Evolutionary conservation across 2,888 invertebrate genomes (phyloP).

Genomic region (Bedellia somnulentella): DNA sequence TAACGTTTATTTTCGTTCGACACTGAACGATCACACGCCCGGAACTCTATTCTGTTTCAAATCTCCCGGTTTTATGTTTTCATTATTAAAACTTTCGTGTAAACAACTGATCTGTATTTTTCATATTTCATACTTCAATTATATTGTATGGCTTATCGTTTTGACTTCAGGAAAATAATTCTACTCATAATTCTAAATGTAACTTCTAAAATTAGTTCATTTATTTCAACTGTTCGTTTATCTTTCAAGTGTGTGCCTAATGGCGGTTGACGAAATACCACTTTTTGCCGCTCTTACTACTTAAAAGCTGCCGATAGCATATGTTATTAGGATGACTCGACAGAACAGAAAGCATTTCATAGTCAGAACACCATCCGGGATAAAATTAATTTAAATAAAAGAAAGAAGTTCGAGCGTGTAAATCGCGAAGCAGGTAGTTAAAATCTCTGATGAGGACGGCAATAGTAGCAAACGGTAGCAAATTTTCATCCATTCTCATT

Average conservation of each 20-base stretch:
- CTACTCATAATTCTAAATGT: no score
- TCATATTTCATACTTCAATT: no score
- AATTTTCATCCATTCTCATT: slow-evolving; percentile 33
- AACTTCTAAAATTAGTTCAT: no score
- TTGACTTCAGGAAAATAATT: no score
- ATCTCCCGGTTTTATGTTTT: slow-evolving; percentile 42
- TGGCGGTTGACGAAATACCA: slow-evolving; percentile 41
- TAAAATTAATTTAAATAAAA: slow-evolving; percentile 2
- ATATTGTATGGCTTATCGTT: no score
- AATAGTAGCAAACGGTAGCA: slow-evolving; percentile 53
- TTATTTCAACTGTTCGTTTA: slow-evolving; percentile 23
- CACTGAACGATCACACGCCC: slow-evolving; percentile 48
- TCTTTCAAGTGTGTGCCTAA: slow-evolving; percentile 50
- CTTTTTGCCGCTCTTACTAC: slow-evolving; percentile 17
- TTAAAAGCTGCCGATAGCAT: slow-evolving; percentile 40
- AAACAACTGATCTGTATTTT: no score
- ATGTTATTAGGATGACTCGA: slow-evolving; percentile 36
- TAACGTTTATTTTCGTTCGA: slow-evolving; percentile 52
- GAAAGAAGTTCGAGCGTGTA: no score
- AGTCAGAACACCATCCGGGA: not conserved
- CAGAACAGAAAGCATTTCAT: slow-evolving; percentile 20
- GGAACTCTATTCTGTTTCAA: slow-evolving; percentile 51
- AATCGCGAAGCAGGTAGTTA: no score
- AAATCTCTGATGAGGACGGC: no score
- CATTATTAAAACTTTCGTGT: slow-evolving; percentile 42